A percentile compares a stretch with the other conserved stretches of the same genome.
Conservation (phyloP, 2,113 vertebrate species). For the Butorides virescens region DNA sequence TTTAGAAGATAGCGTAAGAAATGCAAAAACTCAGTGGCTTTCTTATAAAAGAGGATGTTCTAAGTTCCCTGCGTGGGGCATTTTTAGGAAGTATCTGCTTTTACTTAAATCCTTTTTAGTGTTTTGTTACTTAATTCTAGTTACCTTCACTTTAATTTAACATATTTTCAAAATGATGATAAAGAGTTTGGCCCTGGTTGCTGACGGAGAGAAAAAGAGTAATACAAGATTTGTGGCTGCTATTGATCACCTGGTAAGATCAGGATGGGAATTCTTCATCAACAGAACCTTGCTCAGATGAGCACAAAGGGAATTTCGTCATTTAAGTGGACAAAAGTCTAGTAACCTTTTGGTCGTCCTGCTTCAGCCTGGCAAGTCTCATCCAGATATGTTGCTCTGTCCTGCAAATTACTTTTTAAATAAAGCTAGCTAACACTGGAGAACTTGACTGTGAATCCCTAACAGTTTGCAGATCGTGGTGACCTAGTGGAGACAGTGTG, state of each 20-base stretch:
- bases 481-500: not conserved
- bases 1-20: not conserved
- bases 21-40: not conserved
- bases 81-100: not conserved
- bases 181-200: not conserved
- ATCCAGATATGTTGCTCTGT: not conserved
- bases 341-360: not conserved
- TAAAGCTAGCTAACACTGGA: not conserved
- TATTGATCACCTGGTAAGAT: not conserved
- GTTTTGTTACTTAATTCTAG: not conserved
- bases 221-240: not conserved
- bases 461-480: not conserved
- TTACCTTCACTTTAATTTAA: not conserved
- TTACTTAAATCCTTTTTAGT: not conserved
- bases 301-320: not conserved
- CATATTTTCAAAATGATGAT: not conserved
- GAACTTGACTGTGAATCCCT: not conserved
- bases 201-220: not conserved
- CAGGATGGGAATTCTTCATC: not conserved
- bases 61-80: not conserved
- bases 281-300: not conserved
- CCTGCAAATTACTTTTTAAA: not conserved
- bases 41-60: not conserved
- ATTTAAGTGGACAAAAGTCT: not conserved
- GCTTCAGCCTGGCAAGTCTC: not conserved